phyloP scores from a whole-genome alignment of 2,113 vertebrate genomes.

The Paedocypris sp. region DNA sequence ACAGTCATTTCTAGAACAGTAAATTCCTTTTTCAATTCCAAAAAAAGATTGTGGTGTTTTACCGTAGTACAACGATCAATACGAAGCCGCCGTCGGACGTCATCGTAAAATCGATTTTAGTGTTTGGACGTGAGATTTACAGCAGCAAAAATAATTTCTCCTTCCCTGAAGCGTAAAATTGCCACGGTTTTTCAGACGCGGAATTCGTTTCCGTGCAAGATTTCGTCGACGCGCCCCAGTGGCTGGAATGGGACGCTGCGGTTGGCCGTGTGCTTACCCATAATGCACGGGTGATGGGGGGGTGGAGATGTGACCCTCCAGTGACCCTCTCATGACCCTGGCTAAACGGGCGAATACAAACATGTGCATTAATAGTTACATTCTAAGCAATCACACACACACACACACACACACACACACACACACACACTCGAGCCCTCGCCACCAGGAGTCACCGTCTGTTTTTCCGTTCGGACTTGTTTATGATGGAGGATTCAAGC shows the following conservation, averaged over 20 bases:
- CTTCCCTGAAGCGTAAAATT: too few species aligned
- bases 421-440: slow-evolving; percentile 3
- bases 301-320: slow-evolving; percentile 53
- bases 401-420: slow-evolving; percentile 1
- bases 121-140: too few species aligned
- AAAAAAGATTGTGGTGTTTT: too few species aligned
- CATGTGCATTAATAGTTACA: slow-evolving; percentile 64
- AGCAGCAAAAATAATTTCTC: too few species aligned
- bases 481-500: slow-evolving; percentile 44
- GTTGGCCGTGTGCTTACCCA: slow-evolving; percentile 71
- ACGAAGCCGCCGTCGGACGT: too few species aligned
- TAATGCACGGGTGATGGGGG: slow-evolving; percentile 72
- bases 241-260: slow-evolving; percentile 64
- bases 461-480: slow-evolving; percentile 45
- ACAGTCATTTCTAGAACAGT: too few species aligned
- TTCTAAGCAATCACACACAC: slow-evolving; percentile 22
- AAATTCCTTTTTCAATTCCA: too few species aligned
- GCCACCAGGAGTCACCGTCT: slow-evolving; percentile 42
- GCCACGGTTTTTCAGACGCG: too few species aligned
- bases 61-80: too few species aligned
- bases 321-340: slow-evolving; percentile 62
- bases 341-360: slow-evolving; percentile 71
- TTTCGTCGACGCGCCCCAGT: slow-evolving; percentile 93
- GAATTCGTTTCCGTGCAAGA: too few species aligned
- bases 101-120: too few species aligned